Evolutionary conservation across 2,113 vertebrate species (phyloP).

Genomic region (Mirza zaza): DNA sequence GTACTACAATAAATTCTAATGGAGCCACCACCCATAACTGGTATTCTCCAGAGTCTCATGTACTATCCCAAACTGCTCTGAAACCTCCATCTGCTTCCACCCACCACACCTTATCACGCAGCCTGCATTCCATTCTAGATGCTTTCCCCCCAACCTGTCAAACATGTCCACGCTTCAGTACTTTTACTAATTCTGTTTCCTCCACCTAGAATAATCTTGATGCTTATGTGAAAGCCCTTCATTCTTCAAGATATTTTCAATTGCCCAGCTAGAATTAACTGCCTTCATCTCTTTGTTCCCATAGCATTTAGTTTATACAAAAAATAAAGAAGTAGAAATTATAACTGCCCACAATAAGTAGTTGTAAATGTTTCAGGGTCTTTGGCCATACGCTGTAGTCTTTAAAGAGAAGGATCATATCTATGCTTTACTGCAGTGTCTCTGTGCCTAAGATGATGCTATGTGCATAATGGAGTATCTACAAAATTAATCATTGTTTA

Average conservation of each 20-base stretch:
- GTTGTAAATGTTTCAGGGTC: background rate
- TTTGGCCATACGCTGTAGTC: rapidly evolving
- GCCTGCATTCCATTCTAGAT: background rate
- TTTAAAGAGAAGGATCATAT: background rate
- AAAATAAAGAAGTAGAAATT: background rate
- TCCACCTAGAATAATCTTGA: background rate
- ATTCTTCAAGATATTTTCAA: background rate
- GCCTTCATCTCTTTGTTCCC: background rate
- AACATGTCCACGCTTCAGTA: background rate
- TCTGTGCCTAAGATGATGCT: background rate
- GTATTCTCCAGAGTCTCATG: background rate
- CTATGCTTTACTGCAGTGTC: background rate
- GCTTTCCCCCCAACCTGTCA: background rate
- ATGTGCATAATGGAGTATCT: background rate
- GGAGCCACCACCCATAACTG: background rate
- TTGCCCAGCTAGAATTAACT: background rate
- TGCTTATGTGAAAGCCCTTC: background rate
- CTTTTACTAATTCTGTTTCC: background rate
- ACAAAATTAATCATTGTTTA: background rate
- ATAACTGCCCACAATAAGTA: background rate
- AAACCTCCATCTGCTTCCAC: background rate
- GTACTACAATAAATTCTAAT: background rate
- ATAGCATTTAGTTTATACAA: background rate
- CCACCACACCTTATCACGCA: background rate
- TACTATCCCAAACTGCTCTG: background rate